A percentile compares a stretch with the other conserved stretches of the same genome.
phyloP scores from a whole-genome alignment of 2,888 invertebrate species.

The Tipula unca region DNA sequence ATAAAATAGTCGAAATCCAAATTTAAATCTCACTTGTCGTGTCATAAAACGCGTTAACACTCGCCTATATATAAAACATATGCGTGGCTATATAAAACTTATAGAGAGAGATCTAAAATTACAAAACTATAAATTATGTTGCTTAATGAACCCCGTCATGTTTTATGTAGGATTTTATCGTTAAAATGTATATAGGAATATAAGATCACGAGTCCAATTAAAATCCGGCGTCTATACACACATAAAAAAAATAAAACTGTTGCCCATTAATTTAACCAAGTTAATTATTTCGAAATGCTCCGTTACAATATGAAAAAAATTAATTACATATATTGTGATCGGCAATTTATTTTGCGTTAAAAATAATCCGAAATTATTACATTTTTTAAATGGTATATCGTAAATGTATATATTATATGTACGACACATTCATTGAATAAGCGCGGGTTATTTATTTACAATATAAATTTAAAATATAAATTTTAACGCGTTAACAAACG shows the following conservation, averaged over 20 bases:
- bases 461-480: too few relatives aligned
- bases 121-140: neutral
- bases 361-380: neutral
- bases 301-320: neutral
- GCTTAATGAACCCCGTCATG: neutral
- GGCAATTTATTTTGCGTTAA: neutral
- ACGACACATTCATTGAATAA: neutral
- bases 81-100: neutral
- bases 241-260: neutral
- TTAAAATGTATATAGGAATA: neutral
- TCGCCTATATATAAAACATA: neutral
- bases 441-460: neutral
- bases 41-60: neutral
- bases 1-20: neutral
- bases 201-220: neutral
- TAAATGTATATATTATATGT: neutral
- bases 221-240: neutral
- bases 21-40: neutral
- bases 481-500: neutral
- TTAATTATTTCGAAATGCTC: neutral
- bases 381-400: neutral
- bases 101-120: neutral
- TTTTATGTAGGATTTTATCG: neutral
- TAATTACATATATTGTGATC: slow-evolving; percentile 14
- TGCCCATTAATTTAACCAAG: neutral